phyloP scores from a whole-genome alignment of 2,797 vertebrate species.

The Crenichthys baileyi region DNA sequence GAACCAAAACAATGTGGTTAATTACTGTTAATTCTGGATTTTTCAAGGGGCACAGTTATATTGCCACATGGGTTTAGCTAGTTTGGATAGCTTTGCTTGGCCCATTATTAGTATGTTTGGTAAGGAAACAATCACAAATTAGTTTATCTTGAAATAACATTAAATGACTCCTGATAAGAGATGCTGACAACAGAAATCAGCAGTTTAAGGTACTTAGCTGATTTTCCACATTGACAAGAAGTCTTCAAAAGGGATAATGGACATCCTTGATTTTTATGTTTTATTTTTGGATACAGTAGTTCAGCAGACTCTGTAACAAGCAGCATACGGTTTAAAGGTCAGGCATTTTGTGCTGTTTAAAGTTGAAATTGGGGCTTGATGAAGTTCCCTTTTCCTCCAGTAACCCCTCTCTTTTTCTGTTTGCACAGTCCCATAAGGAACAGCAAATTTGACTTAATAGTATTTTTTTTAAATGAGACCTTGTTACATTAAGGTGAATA shows the following conservation, averaged over 20 bases:
- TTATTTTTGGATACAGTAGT: slow-evolving; percentile 40
- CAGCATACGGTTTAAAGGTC: slow-evolving; percentile 62
- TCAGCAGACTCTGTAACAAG: slow-evolving; percentile 2
- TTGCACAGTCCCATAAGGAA: slow-evolving; percentile 1
- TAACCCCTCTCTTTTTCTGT: slow-evolving; percentile 4
- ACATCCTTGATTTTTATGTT: slow-evolving; percentile 19
- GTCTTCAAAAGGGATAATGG: slow-evolving; percentile 32
- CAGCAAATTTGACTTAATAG: slow-evolving; percentile 6
- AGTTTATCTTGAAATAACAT: background rate
- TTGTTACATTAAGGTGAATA: background rate
- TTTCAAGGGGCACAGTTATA: background rate
- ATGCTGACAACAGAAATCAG: background rate
- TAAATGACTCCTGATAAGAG: background rate
- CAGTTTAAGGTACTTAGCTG: slow-evolving; percentile 1
- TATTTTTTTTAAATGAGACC: slow-evolving; percentile 25
- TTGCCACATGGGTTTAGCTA: background rate
- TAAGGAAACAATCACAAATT: background rate
- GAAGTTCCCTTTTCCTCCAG: slow-evolving; percentile 7
- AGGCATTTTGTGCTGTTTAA: slow-evolving; percentile 49
- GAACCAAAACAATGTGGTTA: too few relatives aligned
- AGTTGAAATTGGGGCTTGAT: slow-evolving; percentile 41
- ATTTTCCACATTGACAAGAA: background rate
- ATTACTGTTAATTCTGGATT: too few relatives aligned
- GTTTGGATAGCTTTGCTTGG: background rate
- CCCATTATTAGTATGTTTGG: background rate